Conservation (phyloP, 2,113 vertebrate species). For the Siniperca knerii region DNA sequence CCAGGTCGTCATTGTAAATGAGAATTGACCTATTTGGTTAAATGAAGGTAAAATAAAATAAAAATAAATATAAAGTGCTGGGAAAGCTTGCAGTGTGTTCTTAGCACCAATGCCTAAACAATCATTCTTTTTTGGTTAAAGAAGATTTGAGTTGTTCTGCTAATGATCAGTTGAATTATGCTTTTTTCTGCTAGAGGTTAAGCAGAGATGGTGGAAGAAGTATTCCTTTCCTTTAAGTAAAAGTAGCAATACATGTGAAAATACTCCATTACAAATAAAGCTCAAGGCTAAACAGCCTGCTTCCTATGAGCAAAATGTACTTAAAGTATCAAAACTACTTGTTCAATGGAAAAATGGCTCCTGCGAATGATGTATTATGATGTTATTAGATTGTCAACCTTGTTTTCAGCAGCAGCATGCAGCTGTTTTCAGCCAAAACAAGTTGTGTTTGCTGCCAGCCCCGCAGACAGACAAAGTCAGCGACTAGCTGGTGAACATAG, state of each 20-base stretch:
- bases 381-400: too few relatives aligned
- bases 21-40: too few relatives aligned
- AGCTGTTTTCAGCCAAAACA: too few relatives aligned
- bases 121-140: neutral
- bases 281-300: neutral
- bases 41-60: too few relatives aligned
- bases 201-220: neutral
- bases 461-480: too few relatives aligned
- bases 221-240: neutral
- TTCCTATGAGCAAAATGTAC: neutral
- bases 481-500: too few relatives aligned
- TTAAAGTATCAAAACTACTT: neutral
- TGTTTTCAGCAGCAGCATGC: too few relatives aligned
- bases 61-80: too few relatives aligned
- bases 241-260: neutral
- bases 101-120: neutral
- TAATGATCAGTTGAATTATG: neutral
- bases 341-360: neutral
- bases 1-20: too few relatives aligned
- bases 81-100: neutral
- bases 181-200: neutral
- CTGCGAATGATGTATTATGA: neutral
- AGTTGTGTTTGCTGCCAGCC: too few relatives aligned
- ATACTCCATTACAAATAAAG: neutral
- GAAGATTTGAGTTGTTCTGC: neutral